Conservation (phyloP, 2,113 vertebrate genomes). For the Balaeniceps rex region DNA sequence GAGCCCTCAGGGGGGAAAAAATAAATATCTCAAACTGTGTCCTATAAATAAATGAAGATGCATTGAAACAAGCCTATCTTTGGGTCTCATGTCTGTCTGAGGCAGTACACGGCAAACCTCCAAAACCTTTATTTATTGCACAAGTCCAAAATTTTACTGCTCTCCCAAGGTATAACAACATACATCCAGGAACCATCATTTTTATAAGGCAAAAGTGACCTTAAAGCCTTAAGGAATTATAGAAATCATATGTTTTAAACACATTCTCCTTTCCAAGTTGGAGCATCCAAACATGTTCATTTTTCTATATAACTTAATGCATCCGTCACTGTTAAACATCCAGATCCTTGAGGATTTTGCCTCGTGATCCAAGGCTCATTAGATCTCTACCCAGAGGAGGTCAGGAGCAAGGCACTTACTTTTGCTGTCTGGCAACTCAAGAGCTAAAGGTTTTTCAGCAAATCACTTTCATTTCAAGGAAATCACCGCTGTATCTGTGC, state of each 20-base stretch:
- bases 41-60: neutral
- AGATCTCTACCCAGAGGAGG: neutral
- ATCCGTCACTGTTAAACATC: neutral
- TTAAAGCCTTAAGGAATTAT: neutral
- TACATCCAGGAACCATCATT: neutral
- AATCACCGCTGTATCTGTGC: neutral
- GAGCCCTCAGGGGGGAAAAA: neutral
- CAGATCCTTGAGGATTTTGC: neutral
- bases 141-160: neutral
- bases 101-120: neutral
- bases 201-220: neutral
- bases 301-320: neutral
- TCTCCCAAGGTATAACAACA: neutral
- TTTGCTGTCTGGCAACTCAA: neutral
- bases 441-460: neutral
- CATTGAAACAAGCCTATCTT: neutral
- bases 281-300: neutral
- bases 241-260: neutral
- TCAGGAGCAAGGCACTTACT: neutral
- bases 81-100: neutral
- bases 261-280: neutral
- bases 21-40: neutral
- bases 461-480: neutral
- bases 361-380: neutral
- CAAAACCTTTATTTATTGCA: neutral